Conservation (phyloP, 2,888 invertebrate genomes). For the Mycalesis mineus region DNA sequence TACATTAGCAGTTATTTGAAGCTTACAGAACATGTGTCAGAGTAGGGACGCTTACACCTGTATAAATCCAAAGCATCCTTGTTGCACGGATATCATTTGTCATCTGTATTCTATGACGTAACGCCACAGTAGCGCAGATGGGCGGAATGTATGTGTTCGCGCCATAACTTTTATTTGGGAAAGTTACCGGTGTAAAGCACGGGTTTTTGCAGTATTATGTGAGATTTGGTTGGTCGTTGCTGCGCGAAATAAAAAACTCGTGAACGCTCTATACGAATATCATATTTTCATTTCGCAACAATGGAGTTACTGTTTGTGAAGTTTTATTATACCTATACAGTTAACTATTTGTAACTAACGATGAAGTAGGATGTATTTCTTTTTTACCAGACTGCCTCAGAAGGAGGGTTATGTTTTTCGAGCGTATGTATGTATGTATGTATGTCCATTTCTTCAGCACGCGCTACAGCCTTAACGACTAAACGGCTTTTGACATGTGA, state of each 20-base stretch:
- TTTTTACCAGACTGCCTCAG: too few relatives aligned
- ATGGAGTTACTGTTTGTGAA: not conserved
- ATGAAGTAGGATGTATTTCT: too few relatives aligned
- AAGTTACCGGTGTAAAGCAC: conserved; percentile 20
- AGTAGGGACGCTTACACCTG: conserved; percentile 9
- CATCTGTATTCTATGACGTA: conserved; percentile 31
- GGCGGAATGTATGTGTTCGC: conserved; percentile 22
- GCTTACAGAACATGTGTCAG: not conserved
- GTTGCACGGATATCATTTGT: conserved; percentile 38
- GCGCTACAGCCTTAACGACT: too few relatives aligned
- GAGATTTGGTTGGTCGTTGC: conserved; percentile 5
- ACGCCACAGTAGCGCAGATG: conserved; percentile 17
- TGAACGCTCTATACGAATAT: not conserved
- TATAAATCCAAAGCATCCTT: conserved; percentile 39
- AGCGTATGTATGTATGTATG: too few relatives aligned
- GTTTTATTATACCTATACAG: not conserved
- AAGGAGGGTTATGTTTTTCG: too few relatives aligned
- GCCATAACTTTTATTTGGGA: conserved; percentile 27
- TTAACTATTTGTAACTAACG: too few relatives aligned
- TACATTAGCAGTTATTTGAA: too few relatives aligned
- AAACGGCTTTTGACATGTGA: too few relatives aligned
- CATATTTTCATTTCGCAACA: not conserved
- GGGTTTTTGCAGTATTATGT: conserved; percentile 5
- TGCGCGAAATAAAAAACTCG: conserved; percentile 2
- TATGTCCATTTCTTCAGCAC: too few relatives aligned